These are phyloP conservation scores for Blastobasis adustella DNA, from an alignment of 2,888 invertebrate species.

Conservation along the genomic window DNA sequence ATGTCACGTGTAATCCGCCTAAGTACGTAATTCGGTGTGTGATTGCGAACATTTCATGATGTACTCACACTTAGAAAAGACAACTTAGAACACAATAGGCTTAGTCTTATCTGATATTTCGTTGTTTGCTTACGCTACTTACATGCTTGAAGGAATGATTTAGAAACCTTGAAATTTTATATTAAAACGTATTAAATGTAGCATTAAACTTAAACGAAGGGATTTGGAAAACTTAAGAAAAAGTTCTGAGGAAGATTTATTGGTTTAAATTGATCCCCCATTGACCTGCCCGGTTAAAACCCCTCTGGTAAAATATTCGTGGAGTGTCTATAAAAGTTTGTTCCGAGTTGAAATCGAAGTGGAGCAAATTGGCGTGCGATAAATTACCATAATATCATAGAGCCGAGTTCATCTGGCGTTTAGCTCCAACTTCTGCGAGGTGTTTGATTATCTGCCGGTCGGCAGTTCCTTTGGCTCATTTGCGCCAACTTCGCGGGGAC, in stretches of 20 bases:
- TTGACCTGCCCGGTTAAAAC: constrained; percentile 30
- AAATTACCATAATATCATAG: constrained; percentile 70
- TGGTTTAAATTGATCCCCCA: constrained; percentile 38
- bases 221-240: constrained; percentile 22
- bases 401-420: constrained; percentile 68
- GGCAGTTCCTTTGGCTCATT: constrained; percentile 63
- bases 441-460: constrained; percentile 64
- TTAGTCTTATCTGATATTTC: constrained; percentile 61
- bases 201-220: constrained; percentile 16
- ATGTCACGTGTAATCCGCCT: constrained; percentile 66
- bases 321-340: constrained; percentile 48
- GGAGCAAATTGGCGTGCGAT: constrained; percentile 62
- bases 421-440: constrained; percentile 57
- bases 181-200: no score
- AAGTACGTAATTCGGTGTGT: constrained; percentile 67
- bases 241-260: constrained; percentile 26
- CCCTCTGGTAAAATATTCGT: constrained; percentile 40
- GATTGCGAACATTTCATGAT: constrained; percentile 62
- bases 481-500: constrained; percentile 34
- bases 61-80: constrained; percentile 44
- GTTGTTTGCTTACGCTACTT: constrained; percentile 44
- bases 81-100: constrained; percentile 58
- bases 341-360: constrained; percentile 52
- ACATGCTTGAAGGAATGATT: constrained; percentile 32
- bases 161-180: constrained; percentile 29